Conservation (phyloP, 2,113 vertebrate species). For the Argyrosomus japonicus region DNA sequence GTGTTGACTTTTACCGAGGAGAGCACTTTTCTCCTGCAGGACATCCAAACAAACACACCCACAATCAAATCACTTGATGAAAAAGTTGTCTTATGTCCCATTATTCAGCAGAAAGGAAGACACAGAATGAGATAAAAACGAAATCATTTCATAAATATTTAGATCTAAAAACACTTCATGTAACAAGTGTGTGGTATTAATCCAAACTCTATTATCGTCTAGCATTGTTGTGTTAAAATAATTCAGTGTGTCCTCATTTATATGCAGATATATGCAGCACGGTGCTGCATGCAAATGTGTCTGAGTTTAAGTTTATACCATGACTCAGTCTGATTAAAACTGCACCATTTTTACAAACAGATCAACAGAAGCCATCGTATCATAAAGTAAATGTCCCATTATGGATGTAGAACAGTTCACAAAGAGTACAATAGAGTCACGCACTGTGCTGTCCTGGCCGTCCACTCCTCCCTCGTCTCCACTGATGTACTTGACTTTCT, state of each 20-base stretch:
- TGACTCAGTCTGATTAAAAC: neutral
- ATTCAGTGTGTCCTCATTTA: neutral
- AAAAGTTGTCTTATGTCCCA: neutral
- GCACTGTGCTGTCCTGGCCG: slow-evolving; percentile 82
- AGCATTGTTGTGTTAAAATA: neutral
- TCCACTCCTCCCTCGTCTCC: slow-evolving; percentile 81
- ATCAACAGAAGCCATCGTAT: neutral
- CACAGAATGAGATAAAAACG: too few relatives aligned
- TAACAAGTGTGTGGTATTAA: neutral
- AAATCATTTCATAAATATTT: neutral
- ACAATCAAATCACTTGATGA: neutral
- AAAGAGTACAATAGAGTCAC: slow-evolving; percentile 28
- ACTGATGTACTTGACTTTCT: slow-evolving; percentile 89
- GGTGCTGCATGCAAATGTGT: neutral
- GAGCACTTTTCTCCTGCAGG: slow-evolving; percentile 81
- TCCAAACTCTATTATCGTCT: neutral
- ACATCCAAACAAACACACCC: slow-evolving; percentile 17
- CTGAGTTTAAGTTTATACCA: neutral
- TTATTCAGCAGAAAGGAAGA: neutral
- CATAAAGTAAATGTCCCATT: neutral
- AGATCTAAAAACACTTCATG: neutral
- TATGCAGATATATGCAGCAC: slow-evolving; percentile 15
- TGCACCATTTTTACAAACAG: neutral
- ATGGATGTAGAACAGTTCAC: neutral
- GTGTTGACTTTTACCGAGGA: slow-evolving; percentile 76